phyloP scores from a whole-genome alignment of 2,113 vertebrate species.

The Puntigrus tetrazona region DNA sequence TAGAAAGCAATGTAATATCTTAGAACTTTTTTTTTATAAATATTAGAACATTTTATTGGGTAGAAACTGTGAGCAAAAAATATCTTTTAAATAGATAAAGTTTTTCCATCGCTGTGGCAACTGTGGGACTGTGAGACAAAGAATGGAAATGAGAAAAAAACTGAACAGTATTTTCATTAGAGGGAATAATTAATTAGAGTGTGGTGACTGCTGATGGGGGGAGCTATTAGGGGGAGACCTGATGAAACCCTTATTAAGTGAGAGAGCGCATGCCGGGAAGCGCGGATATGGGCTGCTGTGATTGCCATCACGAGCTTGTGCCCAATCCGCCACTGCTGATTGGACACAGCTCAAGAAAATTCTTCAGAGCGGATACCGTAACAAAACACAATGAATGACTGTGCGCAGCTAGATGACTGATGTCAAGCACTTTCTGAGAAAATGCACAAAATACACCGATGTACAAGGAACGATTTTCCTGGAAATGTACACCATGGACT shows the following conservation, averaged over 20 bases:
- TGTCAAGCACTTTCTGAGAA: background rate
- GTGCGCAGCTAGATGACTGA: background rate
- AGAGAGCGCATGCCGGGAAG: background rate
- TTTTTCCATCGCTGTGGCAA: background rate
- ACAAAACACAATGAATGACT: slow-evolving; percentile 34
- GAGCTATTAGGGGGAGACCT: slow-evolving; percentile 10
- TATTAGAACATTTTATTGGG: background rate
- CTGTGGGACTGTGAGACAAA: background rate
- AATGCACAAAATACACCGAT: slow-evolving; percentile 3
- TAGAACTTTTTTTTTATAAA: background rate
- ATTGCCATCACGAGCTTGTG: background rate
- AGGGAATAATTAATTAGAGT: slow-evolving; percentile 28
- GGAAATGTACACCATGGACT: background rate
- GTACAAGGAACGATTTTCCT: too few species aligned
- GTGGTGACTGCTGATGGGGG: slow-evolving; percentile 19
- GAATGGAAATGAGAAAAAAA: background rate
- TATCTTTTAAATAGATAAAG: background rate
- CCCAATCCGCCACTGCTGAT: slow-evolving; percentile 16
- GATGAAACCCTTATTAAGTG: slow-evolving; percentile 2
- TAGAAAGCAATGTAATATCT: background rate
- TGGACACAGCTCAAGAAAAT: slow-evolving; percentile 1
- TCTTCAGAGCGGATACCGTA: background rate
- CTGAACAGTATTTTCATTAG: slow-evolving; percentile 35
- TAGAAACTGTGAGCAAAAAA: background rate
- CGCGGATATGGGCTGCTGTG: background rate